Evolutionary conservation across 2,888 invertebrate species (phyloP), one percentile per base, ranked within the genome.

Genomic region (Drosophila formosana): DNA sequence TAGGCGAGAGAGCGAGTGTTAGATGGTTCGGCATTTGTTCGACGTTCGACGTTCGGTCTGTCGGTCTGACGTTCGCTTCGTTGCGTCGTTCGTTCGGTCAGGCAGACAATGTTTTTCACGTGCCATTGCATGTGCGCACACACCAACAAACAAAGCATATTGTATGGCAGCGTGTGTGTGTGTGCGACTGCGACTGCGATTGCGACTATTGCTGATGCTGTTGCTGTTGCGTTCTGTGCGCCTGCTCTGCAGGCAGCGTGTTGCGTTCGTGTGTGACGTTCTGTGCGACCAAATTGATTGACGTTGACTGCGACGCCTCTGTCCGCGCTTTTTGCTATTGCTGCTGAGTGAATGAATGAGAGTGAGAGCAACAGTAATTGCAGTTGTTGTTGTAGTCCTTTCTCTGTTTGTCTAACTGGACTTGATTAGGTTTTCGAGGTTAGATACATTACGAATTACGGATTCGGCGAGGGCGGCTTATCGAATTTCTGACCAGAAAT

Each of bases 191-290:
- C 4, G 5, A 37, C 37, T 37, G 30, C 11, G n/a, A 37, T 11
- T 37, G 30, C 2, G 13, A 41, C 41, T 37, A 51, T 9, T 28
- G 43, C 34, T 55, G 56, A 13, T 13, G 25, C n/a, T n/a, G 46
- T 9, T 46, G 46, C 8, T 55, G 23, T 56, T 11, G 7, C 4
- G 34, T 78, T 67, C 88, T 90, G 91, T 28, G 68, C 88, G 90
- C 90, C 91, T 91, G 83, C 62, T 91, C 79, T 51, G 51, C 67
- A 80, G 78, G 89, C 91, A 89, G 90, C 91, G 90, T 80, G 67
- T 88, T 89, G 86, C 80, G 90, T 91, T 91, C 88, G 90, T 91
- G 90, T 91, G 91, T 90, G 90, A 91, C 91, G 91, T 89, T 89
- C 83, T 76, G 89, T 89, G 81, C 79, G 53, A 57, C 52, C 68